Conservation (phyloP, 23 tunicate species). For the Halocynthia aurantium region DNA sequence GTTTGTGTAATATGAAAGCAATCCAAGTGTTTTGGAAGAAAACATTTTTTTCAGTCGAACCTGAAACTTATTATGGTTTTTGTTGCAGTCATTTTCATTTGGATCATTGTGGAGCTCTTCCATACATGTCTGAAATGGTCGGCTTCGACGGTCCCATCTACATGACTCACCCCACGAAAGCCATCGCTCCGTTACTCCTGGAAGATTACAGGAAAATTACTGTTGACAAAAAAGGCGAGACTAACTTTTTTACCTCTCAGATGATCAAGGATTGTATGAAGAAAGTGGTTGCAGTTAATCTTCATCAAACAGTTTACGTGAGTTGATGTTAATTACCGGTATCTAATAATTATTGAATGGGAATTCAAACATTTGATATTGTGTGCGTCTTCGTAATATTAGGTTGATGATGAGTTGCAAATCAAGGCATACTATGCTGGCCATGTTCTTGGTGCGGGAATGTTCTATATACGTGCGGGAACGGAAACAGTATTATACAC, state of each 20-base stretch:
- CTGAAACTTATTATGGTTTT: too few species aligned
- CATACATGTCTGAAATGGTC: constrained; percentile 99
- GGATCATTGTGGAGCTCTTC: constrained; percentile 98
- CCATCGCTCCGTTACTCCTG: constrained; percentile 91
- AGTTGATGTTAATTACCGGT: constrained; percentile 1
- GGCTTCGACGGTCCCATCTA: constrained; percentile 98
- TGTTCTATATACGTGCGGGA: constrained; percentile 96
- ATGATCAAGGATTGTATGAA: constrained; percentile 98
- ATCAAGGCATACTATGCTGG: constrained; percentile 99
- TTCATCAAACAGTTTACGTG: constrained; percentile 88
- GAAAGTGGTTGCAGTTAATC: constrained; percentile 79
- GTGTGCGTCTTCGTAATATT: background rate
- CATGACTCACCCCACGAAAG: constrained; percentile 99
- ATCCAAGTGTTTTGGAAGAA: too few species aligned
- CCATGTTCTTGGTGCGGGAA: constrained; percentile 96
- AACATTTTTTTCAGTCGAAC: too few species aligned
- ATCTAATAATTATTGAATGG: background rate
- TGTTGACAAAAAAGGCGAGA: constrained; percentile 86
- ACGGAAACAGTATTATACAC: constrained; percentile 92
- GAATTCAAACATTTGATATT: background rate
- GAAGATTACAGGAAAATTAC: constrained; percentile 68
- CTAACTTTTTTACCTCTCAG: constrained; percentile 82
- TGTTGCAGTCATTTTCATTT: constrained; percentile 83
- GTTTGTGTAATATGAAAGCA: background rate
- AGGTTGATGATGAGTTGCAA: constrained; percentile 92